Conservation (phyloP, 2,113 vertebrate species). For the Oreotrochilus melanogaster region DNA sequence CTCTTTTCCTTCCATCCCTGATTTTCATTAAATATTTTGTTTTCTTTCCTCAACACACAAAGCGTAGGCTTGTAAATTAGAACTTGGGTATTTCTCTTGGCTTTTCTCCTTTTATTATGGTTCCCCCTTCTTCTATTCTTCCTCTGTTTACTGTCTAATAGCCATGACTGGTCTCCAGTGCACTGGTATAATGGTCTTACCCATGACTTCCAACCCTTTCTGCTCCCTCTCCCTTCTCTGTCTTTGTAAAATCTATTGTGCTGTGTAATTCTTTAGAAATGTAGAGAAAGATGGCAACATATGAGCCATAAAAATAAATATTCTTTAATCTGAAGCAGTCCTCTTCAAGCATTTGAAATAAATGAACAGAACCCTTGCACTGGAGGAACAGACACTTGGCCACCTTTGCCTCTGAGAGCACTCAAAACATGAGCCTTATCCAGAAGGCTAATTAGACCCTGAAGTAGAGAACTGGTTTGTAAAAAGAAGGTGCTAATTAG, state of each 20-base stretch:
- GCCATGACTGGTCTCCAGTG: background rate
- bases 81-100: background rate
- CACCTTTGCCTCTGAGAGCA: background rate
- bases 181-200: background rate
- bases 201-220: background rate
- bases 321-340: background rate
- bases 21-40: background rate
- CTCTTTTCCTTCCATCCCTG: background rate
- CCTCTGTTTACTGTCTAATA: background rate
- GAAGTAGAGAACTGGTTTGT: background rate
- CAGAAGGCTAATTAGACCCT: background rate
- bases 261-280: background rate
- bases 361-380: background rate
- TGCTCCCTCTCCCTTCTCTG: background rate
- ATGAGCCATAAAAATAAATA: background rate
- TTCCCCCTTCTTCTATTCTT: background rate
- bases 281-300: background rate
- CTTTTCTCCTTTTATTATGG: background rate
- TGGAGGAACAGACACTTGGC: background rate
- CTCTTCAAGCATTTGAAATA: background rate
- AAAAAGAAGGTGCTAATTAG: slow-evolving; percentile 14
- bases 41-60: background rate
- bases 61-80: background rate
- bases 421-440: background rate
- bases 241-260: background rate